Evolutionary conservation across 2,797 vertebrate genomes (phyloP), one percentile per base, ranked within the genome.

Genomic region (Melanotaenia trifasciata): DNA sequence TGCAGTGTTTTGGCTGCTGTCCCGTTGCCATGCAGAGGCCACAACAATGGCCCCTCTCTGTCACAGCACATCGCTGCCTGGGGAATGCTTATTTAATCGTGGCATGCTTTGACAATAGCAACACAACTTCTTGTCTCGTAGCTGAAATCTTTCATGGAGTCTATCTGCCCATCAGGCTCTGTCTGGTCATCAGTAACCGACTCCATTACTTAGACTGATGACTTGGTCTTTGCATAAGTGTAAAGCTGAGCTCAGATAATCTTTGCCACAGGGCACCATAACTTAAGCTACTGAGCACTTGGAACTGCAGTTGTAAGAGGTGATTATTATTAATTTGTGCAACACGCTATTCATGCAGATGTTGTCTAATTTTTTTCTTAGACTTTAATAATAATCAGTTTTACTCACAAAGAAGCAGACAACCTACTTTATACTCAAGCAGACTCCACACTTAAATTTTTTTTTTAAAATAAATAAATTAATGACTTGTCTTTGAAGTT

Each of bases 81-180:
- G 86, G 84, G 87, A 92, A 91, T 92, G 86, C 87, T 90, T 90
- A 81, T 90, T 94, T 90, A 87, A 89, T 84, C 76, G 84, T 79
- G 83, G 76, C 83, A 64, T 80, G 83, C 84, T 84, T 85, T 73
- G 72, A 87, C 85, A 77, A 79, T 83, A 70, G 84, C 83, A 89
- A 82, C 78, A 51, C 86, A 81, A 64, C 71, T 77, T 92, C 83
- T 89, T 56, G 79, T 83, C 82, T 84, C 58, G 66, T 79, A 66
- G 81, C 71, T 74, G 81, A 84, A 78, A 77, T 74, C 79, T 72
- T 85, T 87, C 57, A 79, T 83, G 62, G 84, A 88, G 81, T 84
- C 53, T 62, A 16, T 74, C 65, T 74, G 63, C 58, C 66, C 54
- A 35, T 70, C 57, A 4, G 78, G 57, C 67, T 72, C 66, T 24